These are phyloP conservation scores for Anguilla megastoma DNA, from an alignment of 2,797 vertebrate genomes.

Conservation along the genomic window DNA sequence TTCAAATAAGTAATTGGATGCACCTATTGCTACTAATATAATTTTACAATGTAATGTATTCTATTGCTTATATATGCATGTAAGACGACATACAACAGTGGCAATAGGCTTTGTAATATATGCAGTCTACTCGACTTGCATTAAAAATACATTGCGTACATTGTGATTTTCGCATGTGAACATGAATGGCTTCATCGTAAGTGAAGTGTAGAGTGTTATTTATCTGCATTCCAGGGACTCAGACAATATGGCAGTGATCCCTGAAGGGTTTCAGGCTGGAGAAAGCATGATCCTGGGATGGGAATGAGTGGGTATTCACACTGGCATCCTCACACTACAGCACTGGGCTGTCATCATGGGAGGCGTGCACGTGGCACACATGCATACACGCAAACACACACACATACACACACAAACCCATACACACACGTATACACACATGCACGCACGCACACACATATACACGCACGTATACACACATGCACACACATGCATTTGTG, in stretches of 20 bases:
- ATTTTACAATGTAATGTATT: neutral
- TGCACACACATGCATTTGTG: neutral
- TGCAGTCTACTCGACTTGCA: neutral
- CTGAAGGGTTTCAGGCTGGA: neutral
- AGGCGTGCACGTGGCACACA: neutral
- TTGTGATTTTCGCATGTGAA: neutral
- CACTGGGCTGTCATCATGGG: neutral
- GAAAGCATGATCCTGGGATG: neutral
- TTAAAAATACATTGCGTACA: neutral
- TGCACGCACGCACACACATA: neutral
- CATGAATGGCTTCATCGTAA: neutral
- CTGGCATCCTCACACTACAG: neutral
- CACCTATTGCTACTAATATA: neutral
- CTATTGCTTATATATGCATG: slow-evolving; percentile 7
- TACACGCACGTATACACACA: neutral
- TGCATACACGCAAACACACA: too few relatives aligned
- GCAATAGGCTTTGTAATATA: slow-evolving; percentile 5
- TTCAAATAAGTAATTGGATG: neutral
- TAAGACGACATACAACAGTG: neutral
- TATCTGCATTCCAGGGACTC: neutral
- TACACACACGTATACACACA: neutral
- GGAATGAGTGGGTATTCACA: neutral
- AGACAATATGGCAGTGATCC: neutral
- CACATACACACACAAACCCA: neutral
- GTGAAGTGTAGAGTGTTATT: neutral